Evolutionary conservation across 2,113 vertebrate genomes (phyloP).

Genomic region (Aviceda subcristata): DNA sequence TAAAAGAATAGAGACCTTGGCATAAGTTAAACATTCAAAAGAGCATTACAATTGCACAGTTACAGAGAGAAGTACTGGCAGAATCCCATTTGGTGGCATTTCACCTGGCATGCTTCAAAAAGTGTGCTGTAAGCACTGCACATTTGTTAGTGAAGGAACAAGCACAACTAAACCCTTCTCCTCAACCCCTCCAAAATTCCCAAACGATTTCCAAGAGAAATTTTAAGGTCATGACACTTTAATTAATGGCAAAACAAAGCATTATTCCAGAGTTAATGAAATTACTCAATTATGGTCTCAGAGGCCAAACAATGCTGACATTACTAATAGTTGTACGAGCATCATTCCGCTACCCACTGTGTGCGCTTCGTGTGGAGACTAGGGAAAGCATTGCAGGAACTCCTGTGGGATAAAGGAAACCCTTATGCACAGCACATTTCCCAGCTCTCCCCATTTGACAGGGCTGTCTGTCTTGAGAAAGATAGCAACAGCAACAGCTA

Average conservation of each 20-base stretch:
- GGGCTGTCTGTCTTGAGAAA: neutral
- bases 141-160: neutral
- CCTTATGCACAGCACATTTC: neutral
- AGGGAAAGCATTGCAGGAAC: neutral
- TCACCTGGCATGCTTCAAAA: neutral
- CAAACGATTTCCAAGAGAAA: neutral
- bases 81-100: neutral
- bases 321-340: neutral
- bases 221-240: neutral
- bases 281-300: neutral
- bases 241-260: neutral
- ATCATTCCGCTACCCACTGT: neutral
- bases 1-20: neutral
- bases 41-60: neutral
- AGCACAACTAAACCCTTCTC: neutral
- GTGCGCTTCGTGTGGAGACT: accelerated
- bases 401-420: neutral
- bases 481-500: neutral
- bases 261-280: neutral
- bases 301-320: neutral
- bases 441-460: neutral
- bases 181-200: neutral
- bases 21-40: neutral
- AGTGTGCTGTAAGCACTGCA: neutral
- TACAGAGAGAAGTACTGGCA: neutral